Conservation (phyloP, 2,797 vertebrate species). For the Sarcophilus harrisii region DNA sequence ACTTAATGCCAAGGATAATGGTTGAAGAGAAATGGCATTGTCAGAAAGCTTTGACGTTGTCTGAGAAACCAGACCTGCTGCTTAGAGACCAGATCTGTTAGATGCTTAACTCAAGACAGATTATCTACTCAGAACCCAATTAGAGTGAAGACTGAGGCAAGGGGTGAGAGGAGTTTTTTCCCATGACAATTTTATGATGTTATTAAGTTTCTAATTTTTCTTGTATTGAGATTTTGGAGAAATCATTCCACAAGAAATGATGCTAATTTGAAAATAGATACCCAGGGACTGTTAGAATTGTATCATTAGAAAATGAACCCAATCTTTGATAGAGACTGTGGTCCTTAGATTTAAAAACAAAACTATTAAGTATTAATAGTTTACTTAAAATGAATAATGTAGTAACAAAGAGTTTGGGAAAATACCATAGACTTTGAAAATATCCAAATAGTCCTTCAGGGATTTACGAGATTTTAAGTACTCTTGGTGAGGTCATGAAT, state of each 20-base stretch:
- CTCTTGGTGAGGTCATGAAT: not conserved
- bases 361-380: not conserved
- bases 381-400: not conserved
- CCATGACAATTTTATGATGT: not conserved
- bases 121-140: not conserved
- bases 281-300: not conserved
- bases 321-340: not conserved
- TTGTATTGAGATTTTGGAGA: not conserved
- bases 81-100: not conserved
- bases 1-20: not conserved
- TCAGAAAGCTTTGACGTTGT: not conserved
- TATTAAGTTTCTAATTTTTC: not conserved
- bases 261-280: not conserved
- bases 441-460: not conserved
- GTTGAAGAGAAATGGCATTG: not conserved
- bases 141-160: not conserved
- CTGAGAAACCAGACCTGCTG: not conserved
- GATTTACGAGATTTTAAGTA: not conserved
- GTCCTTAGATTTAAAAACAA: not conserved
- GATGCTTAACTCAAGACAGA: not conserved
- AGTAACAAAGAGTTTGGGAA: not conserved
- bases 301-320: not conserved
- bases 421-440: not conserved
- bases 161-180: not conserved
- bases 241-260: not conserved